Percentiles rank a stretch among this genome's conserved stretches.
phyloP scores from a whole-genome alignment of 2,888 invertebrate species.

The Oasisia sp. region DNA sequence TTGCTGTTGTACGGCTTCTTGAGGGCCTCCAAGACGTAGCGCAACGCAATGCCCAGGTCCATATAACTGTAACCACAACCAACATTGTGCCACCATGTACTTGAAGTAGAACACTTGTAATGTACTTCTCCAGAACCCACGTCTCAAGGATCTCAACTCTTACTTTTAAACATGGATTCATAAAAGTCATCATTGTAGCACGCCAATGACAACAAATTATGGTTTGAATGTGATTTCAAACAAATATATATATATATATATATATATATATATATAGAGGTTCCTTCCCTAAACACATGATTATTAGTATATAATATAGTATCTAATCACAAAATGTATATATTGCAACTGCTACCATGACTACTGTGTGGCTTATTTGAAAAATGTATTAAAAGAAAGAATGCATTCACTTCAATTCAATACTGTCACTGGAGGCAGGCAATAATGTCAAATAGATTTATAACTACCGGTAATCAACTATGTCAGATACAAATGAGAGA shows the following conservation, averaged over 20 bases:
- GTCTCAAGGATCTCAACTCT: no score
- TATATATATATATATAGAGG: background rate
- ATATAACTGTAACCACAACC: conserved; percentile 60
- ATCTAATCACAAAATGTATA: background rate
- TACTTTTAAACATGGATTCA: no score
- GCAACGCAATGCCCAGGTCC: conserved; percentile 83
- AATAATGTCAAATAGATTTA: background rate
- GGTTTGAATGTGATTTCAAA: no score
- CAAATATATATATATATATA: no score
- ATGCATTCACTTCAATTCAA: background rate
- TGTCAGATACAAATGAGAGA: background rate
- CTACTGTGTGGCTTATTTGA: background rate
- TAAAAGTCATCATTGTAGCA: no score
- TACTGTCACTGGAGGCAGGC: background rate
- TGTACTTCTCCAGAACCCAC: no score
- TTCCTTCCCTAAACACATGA: background rate
- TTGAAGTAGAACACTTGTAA: no score
- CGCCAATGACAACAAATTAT: no score
- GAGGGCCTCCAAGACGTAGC: conserved; percentile 93
- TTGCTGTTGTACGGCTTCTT: conserved; percentile 92
- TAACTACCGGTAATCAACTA: background rate
- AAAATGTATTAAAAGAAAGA: background rate
- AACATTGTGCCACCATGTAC: background rate
- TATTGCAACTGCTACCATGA: background rate
- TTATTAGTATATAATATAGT: background rate